phyloP scores from a whole-genome alignment of 2,113 vertebrate genomes.

The Crotalus horridus region DNA sequence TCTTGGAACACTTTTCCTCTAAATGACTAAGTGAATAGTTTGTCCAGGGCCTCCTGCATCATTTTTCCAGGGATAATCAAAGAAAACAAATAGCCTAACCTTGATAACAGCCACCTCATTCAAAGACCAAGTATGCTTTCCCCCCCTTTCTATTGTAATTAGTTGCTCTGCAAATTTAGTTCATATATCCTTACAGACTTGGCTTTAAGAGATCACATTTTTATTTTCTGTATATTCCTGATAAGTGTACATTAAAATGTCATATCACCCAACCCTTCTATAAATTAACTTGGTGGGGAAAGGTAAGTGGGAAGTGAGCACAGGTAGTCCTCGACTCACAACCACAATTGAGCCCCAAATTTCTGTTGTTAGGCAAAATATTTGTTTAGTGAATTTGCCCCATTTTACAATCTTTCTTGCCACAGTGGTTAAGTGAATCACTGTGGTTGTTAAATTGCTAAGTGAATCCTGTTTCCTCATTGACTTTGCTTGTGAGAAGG shows the following conservation, averaged over 20 bases:
- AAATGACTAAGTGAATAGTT: background rate
- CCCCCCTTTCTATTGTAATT: background rate
- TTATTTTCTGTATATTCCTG: background rate
- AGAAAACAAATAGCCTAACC: background rate
- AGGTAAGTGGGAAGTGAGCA: background rate
- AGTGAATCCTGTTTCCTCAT: background rate
- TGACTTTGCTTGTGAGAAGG: background rate
- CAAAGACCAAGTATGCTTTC: background rate
- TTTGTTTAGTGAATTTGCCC: background rate
- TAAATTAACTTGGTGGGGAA: background rate
- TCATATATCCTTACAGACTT: background rate
- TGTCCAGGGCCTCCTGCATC: background rate
- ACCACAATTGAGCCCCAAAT: background rate
- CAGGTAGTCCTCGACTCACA: background rate
- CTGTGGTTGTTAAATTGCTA: background rate
- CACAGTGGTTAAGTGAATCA: background rate
- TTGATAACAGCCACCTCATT: background rate
- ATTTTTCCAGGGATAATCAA: background rate
- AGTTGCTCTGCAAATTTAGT: background rate
- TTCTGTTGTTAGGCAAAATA: background rate
- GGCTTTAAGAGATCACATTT: background rate
- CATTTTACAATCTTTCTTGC: background rate
- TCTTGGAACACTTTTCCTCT: background rate
- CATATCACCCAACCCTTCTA: background rate
- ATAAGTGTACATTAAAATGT: background rate